Percentiles rank a stretch among this genome's conserved stretches.
These are phyloP conservation scores for Marmota monax DNA, from an alignment of 2,113 vertebrate genomes.

Conservation along the genomic window DNA sequence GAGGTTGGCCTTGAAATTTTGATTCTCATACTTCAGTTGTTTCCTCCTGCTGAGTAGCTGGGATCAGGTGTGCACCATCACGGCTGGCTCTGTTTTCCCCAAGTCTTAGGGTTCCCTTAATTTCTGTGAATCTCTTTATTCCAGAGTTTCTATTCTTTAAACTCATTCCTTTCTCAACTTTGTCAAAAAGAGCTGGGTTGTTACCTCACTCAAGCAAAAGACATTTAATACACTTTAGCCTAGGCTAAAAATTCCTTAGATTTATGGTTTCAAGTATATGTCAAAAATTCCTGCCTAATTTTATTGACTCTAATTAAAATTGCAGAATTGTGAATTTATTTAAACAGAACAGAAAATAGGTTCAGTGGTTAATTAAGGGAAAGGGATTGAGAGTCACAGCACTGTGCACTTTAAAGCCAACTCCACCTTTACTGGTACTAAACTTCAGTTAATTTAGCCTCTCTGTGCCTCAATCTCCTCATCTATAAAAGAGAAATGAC, in stretches of 20 bases:
- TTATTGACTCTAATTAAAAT: conserved; percentile 23
- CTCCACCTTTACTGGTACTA: background rate
- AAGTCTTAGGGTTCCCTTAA: background rate
- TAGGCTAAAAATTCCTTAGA: background rate
- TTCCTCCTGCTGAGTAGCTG: too few species aligned
- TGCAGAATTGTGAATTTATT: conserved; percentile 30
- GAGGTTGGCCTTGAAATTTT: too few species aligned
- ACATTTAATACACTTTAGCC: background rate
- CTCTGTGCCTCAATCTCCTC: background rate
- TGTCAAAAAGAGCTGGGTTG: background rate
- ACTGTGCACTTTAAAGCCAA: background rate
- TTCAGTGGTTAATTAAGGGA: background rate
- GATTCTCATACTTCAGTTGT: too few species aligned
- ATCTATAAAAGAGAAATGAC: background rate
- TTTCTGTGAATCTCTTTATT: background rate
- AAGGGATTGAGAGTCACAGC: background rate
- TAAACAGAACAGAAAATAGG: conserved; percentile 12
- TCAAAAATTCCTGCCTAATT: background rate
- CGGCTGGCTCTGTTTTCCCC: background rate
- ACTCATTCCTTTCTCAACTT: conserved; percentile 9
- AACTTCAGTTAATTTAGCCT: background rate
- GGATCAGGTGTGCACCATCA: too few species aligned
- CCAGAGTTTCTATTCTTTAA: background rate
- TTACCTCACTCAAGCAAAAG: background rate
- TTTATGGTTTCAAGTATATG: background rate